These are phyloP conservation scores for Parascotia fuliginaria DNA, from an alignment of 2,888 invertebrate species.

Conservation along the genomic window DNA sequence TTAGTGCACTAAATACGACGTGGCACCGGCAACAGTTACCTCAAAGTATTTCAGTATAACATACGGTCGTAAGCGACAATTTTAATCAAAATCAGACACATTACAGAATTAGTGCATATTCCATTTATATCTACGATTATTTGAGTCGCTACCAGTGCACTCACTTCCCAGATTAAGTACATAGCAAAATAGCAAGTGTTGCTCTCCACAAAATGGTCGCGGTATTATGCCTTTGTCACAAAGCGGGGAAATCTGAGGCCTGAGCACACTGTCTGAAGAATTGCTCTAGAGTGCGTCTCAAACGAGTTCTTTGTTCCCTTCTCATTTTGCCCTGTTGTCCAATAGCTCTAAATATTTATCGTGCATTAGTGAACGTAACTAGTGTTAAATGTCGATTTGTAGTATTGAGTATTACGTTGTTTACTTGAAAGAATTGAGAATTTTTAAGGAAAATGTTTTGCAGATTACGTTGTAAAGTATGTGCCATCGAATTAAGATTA, in stretches of 20 bases:
- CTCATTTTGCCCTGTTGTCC: conserved; percentile 32
- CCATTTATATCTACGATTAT: no score
- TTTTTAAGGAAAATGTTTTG: no score
- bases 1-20: no score
- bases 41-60: no score
- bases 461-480: no score
- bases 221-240: conserved; percentile 48
- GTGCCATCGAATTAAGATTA: no score
- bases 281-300: conserved; percentile 41
- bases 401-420: neutral
- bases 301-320: conserved; percentile 38
- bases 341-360: conserved; percentile 30
- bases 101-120: no score
- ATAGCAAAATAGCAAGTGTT: neutral
- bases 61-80: no score
- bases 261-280: conserved; percentile 52
- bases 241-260: conserved; percentile 48
- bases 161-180: no score
- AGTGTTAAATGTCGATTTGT: neutral
- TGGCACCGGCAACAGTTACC: no score
- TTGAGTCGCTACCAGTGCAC: no score
- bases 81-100: no score
- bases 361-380: conserved; percentile 9
- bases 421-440: neutral
- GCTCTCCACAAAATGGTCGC: conserved; percentile 38